Conservation (phyloP, 1,140 invertebrate genomes). For the Drosophila kurseongensis region DNA sequence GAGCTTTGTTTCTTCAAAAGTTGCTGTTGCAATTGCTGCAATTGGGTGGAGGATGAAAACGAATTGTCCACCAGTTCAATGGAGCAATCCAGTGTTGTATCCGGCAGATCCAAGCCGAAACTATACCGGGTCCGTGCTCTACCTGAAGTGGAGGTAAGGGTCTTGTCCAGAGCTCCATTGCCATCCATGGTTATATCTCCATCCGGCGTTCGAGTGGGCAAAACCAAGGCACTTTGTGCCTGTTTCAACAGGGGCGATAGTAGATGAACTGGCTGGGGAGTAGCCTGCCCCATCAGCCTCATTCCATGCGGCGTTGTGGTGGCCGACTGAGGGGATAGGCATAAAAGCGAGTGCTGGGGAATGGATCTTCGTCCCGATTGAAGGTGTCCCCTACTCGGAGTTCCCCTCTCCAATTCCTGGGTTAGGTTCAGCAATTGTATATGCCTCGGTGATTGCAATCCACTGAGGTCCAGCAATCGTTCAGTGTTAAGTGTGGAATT, state of each 20-base stretch:
- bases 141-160: slow-evolving; percentile 20
- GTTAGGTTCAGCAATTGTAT: slow-evolving; percentile 71
- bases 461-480: slow-evolving; percentile 63
- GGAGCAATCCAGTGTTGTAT: slow-evolving; percentile 75
- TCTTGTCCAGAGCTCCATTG: slow-evolving; percentile 27
- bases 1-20: slow-evolving; percentile 90
- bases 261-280: slow-evolving; percentile 65
- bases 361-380: slow-evolving; percentile 49
- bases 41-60: slow-evolving; percentile 61
- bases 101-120: slow-evolving; percentile 77
- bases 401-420: slow-evolving; percentile 55
- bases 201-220: slow-evolving; percentile 76
- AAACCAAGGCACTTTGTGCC: slow-evolving; percentile 72
- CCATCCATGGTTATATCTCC: slow-evolving; percentile 37
- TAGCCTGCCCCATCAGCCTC: slow-evolving; percentile 39
- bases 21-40: slow-evolving; percentile 67
- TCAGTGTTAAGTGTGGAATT: slow-evolving; percentile 80
- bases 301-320: slow-evolving; percentile 52
- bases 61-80: slow-evolving; percentile 81
- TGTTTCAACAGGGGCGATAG: slow-evolving; percentile 69
- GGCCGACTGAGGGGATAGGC: slow-evolving; percentile 64
- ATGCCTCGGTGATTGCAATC: slow-evolving; percentile 53
- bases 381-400: slow-evolving; percentile 9
- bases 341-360: slow-evolving; percentile 57
- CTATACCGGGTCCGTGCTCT: slow-evolving; percentile 63